A percentile compares a stretch with the other conserved stretches of the same genome.
phyloP scores from a whole-genome alignment of 2,113 vertebrate species.

The Saiga tatarica region DNA sequence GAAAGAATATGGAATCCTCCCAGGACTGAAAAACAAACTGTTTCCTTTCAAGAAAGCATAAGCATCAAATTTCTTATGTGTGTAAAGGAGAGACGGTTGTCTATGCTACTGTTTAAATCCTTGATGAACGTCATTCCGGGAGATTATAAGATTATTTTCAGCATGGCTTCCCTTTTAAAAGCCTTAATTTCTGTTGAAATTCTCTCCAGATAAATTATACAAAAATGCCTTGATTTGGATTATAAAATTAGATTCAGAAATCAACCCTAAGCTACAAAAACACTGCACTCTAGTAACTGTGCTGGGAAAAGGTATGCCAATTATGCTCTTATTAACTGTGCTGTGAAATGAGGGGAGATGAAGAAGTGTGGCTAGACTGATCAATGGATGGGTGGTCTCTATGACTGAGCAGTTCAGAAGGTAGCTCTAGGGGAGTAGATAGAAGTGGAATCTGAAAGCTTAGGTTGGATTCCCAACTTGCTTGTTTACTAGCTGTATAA shows the following conservation, averaged over 20 bases:
- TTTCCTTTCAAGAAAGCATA: constrained; percentile 50
- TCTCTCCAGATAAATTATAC: background rate
- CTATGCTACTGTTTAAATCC: constrained; percentile 24
- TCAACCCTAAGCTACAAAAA: background rate
- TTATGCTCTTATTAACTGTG: background rate
- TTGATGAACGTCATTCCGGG: constrained; percentile 42
- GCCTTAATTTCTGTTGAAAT: constrained; percentile 46
- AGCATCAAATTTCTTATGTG: constrained; percentile 6
- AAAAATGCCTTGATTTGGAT: background rate
- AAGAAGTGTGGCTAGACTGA: background rate
- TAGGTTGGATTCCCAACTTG: background rate
- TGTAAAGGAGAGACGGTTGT: background rate
- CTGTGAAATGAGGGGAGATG: background rate
- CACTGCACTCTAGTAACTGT: background rate
- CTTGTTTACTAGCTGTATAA: background rate
- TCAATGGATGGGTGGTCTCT: background rate
- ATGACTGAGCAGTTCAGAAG: background rate
- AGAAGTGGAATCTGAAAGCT: background rate
- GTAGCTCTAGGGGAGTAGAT: background rate
- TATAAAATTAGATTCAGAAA: constrained; percentile 45
- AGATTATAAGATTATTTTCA: constrained; percentile 55
- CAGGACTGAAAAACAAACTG: constrained; percentile 50
- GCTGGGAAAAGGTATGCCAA: background rate
- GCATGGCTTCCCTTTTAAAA: constrained; percentile 20
- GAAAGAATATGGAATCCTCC: constrained; percentile 6